Base-by-base conservation (phyloP, 2,113 vertebrate species). In the Synodontis membranacea region DNA sequence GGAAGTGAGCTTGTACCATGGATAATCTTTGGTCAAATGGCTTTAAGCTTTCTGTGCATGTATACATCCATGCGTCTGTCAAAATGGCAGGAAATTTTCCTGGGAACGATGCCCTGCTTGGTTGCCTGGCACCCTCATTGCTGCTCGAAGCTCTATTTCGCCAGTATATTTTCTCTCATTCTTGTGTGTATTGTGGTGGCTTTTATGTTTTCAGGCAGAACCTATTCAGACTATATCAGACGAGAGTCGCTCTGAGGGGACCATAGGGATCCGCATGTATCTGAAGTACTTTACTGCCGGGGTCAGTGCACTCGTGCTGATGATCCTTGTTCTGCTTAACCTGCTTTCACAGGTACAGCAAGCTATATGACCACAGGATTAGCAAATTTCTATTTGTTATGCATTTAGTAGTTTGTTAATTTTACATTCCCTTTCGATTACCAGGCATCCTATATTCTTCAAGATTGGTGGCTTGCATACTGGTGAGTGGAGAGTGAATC, bases 381-480 rank as follows among this genome's bases (percentile, higher is more conserved):
- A 21, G 7, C 46, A 66, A 0, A 17, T 56, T 79, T 39, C 54
- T 83, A 14, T 78, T 14, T 25, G 42, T 56, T 37, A 58, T 82
- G 11, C 42, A 37, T 60, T 48, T 31, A 37, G 23, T 86, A 17
- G 12, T 31, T 62, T 62, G 12, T 34, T 70, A 25, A 81, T 9
- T 21, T 78, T 54, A 21, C 14, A 75, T 87, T 31, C 58, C 89
- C 2, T 81, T 88, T 85, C 23, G n/a, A 60, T 84, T 56, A 66
- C 0, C 86, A 99, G 98, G 92, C 93, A 14, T 81, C 95, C 4
- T 99, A 96, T 84, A 91, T 98, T 64, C 91, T 99, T 52, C 96
- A 97, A 88, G 98, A 99, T 89, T 99, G 97, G 98, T 99, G 98
- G 98, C 94, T 99, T 89, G 97, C 97, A 19, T 94, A 97, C 86